phyloP scores from a whole-genome alignment of 2,113 vertebrate species.

The Micronycteris hirsuta region DNA sequence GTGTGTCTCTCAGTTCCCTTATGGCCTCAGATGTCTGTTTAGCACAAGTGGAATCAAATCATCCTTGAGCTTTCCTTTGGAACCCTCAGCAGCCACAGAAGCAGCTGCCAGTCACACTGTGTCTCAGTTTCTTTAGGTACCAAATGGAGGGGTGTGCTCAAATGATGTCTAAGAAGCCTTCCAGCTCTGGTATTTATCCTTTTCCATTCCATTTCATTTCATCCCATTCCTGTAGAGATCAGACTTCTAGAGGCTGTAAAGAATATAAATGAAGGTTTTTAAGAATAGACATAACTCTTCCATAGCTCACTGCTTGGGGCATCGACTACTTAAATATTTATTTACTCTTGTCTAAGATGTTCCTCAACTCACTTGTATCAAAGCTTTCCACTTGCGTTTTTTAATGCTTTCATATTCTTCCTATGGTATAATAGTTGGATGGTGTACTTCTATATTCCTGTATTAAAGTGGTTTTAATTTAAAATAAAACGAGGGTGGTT shows the following conservation, averaged over 20 bases:
- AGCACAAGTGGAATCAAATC: constrained; percentile 23
- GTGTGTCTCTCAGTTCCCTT: background rate
- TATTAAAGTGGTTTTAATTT: background rate
- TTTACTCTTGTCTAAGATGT: background rate
- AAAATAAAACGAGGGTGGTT: background rate
- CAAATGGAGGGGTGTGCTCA: background rate
- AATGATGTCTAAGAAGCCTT: background rate
- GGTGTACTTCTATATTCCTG: background rate
- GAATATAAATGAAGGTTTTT: background rate
- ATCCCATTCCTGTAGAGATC: background rate
- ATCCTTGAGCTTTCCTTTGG: constrained; percentile 10
- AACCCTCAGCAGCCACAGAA: background rate
- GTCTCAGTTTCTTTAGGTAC: background rate
- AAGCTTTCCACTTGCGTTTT: background rate
- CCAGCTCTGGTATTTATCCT: background rate
- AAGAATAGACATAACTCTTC: background rate
- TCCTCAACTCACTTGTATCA: background rate
- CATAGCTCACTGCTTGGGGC: background rate
- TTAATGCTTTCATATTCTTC: background rate
- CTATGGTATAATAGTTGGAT: background rate
- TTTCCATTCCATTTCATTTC: background rate
- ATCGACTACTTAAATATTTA: background rate
- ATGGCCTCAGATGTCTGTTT: background rate
- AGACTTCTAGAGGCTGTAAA: background rate
- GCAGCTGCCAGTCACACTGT: constrained; percentile 22